phyloP scores from a whole-genome alignment of 1,140 invertebrate species.

The Amphibalanus amphitrite region DNA sequence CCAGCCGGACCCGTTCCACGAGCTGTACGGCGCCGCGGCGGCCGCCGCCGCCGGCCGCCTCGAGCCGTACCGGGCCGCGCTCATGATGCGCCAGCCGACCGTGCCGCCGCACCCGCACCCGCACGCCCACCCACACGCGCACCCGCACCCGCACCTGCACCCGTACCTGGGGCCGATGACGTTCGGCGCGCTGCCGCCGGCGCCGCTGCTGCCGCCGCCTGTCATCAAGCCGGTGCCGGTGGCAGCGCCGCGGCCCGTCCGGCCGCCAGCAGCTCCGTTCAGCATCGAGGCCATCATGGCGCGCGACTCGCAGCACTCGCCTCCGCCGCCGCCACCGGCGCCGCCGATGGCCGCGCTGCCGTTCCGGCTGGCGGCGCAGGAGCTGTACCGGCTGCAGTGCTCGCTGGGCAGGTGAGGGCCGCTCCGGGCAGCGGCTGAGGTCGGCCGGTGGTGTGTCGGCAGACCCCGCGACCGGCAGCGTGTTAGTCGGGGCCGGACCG shows the following conservation, averaged over 20 bases:
- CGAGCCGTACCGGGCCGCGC: slow-evolving; percentile 11
- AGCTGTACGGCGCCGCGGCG: slow-evolving; percentile 18
- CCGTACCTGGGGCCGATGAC: slow-evolving; percentile 29
- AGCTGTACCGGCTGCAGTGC: slow-evolving; percentile 9
- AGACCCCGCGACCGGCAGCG: too few relatives aligned
- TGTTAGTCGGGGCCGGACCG: too few relatives aligned
- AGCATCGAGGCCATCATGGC: slow-evolving; percentile 21
- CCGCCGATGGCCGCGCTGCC: slow-evolving; percentile 16
- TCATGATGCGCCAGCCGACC: slow-evolving; percentile 18
- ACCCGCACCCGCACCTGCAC: slow-evolving; percentile 21
- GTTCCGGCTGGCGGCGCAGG: background rate
- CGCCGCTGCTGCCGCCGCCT: slow-evolving; percentile 29
- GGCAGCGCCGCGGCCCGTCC: slow-evolving; percentile 23
- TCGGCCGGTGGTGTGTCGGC: background rate
- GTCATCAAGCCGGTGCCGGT: slow-evolving; percentile 23
- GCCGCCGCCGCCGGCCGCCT: slow-evolving; percentile 14
- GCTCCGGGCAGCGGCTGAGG: slow-evolving; percentile 8
- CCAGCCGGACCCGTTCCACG: slow-evolving; percentile 28
- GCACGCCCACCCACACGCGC: slow-evolving; percentile 19
- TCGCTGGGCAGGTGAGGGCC: slow-evolving; percentile 11
- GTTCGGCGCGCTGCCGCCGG: slow-evolving; percentile 21
- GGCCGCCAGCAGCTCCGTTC: slow-evolving; percentile 16
- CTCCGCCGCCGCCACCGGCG: slow-evolving; percentile 15
- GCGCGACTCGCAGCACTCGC: slow-evolving; percentile 12
- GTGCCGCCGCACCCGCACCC: slow-evolving; percentile 20